Evolutionary conservation across 2,797 vertebrate species (phyloP).

Genomic region (Sebastes dallii): DNA sequence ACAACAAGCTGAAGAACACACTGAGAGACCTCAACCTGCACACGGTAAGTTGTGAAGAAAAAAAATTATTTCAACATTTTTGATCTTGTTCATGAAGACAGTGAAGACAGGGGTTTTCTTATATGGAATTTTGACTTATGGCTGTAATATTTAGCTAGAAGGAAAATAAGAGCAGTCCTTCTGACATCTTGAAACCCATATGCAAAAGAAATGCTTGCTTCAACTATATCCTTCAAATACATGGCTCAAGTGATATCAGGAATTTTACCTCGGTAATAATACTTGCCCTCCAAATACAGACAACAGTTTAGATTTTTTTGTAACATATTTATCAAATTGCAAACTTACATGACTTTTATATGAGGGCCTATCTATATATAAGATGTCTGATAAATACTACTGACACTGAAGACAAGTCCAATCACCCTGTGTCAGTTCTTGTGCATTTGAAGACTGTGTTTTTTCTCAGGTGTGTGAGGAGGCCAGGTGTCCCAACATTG

Average conservation of each 20-base stretch:
- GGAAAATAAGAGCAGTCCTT: neutral
- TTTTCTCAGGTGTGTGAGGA: constrained; percentile 94
- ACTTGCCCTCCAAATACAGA: neutral
- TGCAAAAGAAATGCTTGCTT: neutral
- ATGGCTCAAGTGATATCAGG: neutral
- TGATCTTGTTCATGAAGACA: neutral
- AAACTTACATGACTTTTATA: neutral
- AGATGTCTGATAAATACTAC: neutral
- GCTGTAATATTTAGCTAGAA: neutral
- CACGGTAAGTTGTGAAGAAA: constrained; percentile 83
- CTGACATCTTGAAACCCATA: neutral
- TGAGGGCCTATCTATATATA: neutral
- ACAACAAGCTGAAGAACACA: constrained; percentile 92
- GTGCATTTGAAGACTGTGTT: neutral
- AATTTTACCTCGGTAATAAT: neutral
- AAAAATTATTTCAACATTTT: neutral
- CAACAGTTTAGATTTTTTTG: neutral
- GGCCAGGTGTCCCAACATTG: constrained; percentile 96
- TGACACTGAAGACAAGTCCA: too few relatives aligned
- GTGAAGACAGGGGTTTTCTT: neutral
- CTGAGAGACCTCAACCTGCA: constrained; percentile 94
- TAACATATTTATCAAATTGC: neutral
- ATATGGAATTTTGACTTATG: neutral
- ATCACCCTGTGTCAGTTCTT: neutral
- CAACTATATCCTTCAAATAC: neutral